Evolutionary conservation across 1,140 invertebrate species (phyloP).

Genomic region (Pseudomyrmex flavicornis): DNA sequence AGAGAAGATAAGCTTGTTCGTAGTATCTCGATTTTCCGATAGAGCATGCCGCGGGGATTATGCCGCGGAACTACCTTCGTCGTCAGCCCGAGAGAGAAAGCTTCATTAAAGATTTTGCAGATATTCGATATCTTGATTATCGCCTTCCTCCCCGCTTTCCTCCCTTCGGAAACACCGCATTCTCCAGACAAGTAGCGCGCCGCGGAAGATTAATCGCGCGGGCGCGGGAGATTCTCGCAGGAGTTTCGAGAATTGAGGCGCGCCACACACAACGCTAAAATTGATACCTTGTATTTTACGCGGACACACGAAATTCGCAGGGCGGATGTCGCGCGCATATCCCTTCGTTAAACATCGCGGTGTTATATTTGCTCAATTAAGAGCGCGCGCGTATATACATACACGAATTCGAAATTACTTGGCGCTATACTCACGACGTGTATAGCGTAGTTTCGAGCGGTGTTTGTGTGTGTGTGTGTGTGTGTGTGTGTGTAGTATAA

Average conservation of each 20-base stretch:
- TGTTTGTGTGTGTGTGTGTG: background rate
- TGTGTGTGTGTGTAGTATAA: slow-evolving; percentile 49
- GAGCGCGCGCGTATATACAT: slow-evolving; percentile 61
- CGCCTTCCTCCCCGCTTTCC: background rate
- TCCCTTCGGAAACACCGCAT: background rate
- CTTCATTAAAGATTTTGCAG: background rate
- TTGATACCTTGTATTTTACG: slow-evolving; percentile 25
- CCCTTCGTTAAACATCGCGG: slow-evolving; percentile 42
- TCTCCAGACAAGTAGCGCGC: background rate
- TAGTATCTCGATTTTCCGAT: slow-evolving; percentile 70
- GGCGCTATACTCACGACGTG: background rate
- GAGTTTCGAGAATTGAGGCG: background rate
- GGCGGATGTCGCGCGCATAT: slow-evolving; percentile 41
- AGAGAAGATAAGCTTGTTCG: slow-evolving; percentile 70
- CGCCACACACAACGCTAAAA: slow-evolving; percentile 9
- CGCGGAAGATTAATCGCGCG: background rate
- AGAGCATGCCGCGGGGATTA: slow-evolving; percentile 64
- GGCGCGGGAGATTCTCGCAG: background rate
- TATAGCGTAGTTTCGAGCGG: slow-evolving; percentile 46
- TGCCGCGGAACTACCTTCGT: slow-evolving; percentile 14
- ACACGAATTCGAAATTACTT: slow-evolving; percentile 69
- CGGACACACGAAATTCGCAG: slow-evolving; percentile 37
- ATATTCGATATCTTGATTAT: slow-evolving; percentile 7
- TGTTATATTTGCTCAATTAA: slow-evolving; percentile 68
- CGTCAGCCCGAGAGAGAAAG: background rate